A percentile compares a stretch with the other conserved stretches of the same genome.
These are phyloP conservation scores for Trichonephila clavata DNA, from an alignment of 1,140 invertebrate genomes.

Conservation along the genomic window DNA sequence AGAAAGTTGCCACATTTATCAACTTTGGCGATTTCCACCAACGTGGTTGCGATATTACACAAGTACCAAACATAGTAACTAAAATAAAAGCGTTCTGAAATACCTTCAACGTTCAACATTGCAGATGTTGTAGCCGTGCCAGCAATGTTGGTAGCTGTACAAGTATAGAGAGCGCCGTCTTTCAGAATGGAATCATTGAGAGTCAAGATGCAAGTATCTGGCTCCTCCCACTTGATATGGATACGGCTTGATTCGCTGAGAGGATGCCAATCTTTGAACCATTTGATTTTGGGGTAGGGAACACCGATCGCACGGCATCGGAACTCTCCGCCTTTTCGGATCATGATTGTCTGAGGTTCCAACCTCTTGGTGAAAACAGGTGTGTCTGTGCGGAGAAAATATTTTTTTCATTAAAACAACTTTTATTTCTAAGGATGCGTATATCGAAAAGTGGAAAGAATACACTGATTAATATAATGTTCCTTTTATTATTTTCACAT, in stretches of 20 bases:
- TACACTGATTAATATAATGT: no score
- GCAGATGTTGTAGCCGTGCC: constrained; percentile 93
- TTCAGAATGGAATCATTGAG: constrained; percentile 93
- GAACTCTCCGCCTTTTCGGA: constrained; percentile 87
- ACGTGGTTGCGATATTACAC: no score
- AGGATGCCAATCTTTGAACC: constrained; percentile 98
- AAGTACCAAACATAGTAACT: no score
- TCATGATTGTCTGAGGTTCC: constrained; percentile 89
- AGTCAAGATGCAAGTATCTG: constrained; percentile 90
- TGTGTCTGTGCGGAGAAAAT: constrained; percentile 84
- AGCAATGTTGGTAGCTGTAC: constrained; percentile 94
- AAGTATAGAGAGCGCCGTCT: constrained; percentile 96
- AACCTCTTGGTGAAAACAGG: constrained; percentile 91
- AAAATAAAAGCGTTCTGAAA: neutral
- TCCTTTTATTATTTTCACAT: no score
- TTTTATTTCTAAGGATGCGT: no score
- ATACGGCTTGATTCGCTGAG: constrained; percentile 89
- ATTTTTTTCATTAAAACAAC: neutral
- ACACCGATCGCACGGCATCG: constrained; percentile 93
- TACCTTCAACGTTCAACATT: constrained; percentile 91
- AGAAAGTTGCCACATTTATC: no score
- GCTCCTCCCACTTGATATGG: constrained; percentile 91
- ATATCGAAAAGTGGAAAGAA: no score
- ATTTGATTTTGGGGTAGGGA: constrained; percentile 95
- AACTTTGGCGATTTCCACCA: no score